phyloP scores from a whole-genome alignment of 2,797 vertebrate species.

The Mallotus villosus region DNA sequence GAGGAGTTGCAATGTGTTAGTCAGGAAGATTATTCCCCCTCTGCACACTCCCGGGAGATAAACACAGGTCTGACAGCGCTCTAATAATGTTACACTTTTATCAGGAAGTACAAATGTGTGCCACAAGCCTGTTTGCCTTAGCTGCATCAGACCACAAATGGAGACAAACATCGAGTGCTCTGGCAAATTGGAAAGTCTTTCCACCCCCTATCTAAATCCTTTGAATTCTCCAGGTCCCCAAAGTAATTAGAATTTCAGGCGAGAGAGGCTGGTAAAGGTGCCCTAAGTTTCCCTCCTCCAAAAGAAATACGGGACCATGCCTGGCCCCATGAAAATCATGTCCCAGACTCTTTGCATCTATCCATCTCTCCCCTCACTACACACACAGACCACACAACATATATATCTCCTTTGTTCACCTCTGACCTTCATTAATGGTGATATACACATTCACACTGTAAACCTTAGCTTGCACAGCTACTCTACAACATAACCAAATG shows the following conservation, averaged over 20 bases:
- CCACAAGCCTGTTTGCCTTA: slow-evolving; percentile 72
- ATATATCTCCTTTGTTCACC: slow-evolving; percentile 1
- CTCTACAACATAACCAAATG: no score
- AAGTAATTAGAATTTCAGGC: slow-evolving; percentile 82
- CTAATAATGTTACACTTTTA: slow-evolving; percentile 81
- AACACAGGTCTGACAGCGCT: slow-evolving; percentile 64
- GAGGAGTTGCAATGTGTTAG: slow-evolving; percentile 69
- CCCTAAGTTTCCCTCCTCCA: slow-evolving; percentile 67
- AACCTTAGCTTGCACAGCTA: no score
- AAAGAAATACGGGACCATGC: slow-evolving; percentile 63
- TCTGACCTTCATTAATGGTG: no score
- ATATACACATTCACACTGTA: no score
- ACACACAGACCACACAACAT: slow-evolving; percentile 26
- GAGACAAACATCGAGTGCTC: slow-evolving; percentile 80
- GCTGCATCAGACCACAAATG: slow-evolving; percentile 63
- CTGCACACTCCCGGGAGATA: slow-evolving; percentile 45
- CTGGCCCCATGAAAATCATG: slow-evolving; percentile 63
- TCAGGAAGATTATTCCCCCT: slow-evolving; percentile 74
- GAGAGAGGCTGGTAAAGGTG: slow-evolving; percentile 67
- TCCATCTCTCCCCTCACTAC: slow-evolving; percentile 58
- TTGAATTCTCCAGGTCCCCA: slow-evolving; percentile 82
- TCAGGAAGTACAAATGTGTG: slow-evolving; percentile 73
- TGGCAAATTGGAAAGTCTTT: slow-evolving; percentile 79
- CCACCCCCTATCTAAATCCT: slow-evolving; percentile 72
- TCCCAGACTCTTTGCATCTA: slow-evolving; percentile 53